phyloP scores from a whole-genome alignment of 2,797 vertebrate genomes.

The Echeneis naucrates region DNA sequence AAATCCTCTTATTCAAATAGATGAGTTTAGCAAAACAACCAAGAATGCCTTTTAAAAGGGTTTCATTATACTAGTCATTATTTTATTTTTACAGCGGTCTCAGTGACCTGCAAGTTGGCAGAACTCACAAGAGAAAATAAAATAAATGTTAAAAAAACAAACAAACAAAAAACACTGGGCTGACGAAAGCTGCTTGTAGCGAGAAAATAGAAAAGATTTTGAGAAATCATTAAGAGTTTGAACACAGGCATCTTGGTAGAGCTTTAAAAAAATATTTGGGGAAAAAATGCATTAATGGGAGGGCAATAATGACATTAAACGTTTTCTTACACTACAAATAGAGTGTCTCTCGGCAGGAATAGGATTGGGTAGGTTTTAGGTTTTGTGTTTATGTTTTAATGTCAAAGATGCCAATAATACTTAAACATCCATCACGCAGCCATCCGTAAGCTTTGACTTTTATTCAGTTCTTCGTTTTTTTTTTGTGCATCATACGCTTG shows the following conservation, averaged over 20 bases:
- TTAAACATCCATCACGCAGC: background rate
- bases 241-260: background rate
- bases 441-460: constrained; percentile 9
- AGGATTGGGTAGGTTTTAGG: background rate
- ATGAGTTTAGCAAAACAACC: too few species aligned
- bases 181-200: too few species aligned
- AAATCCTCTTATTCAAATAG: too few species aligned
- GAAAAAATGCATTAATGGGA: background rate
- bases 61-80: too few species aligned
- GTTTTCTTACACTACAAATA: background rate
- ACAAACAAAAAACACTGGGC: too few species aligned
- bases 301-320: background rate
- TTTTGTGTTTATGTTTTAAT: constrained; percentile 3
- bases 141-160: too few species aligned
- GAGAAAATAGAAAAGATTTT: background rate
- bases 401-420: background rate
- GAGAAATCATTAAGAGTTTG: background rate
- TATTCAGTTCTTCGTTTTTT: background rate
- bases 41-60: too few species aligned
- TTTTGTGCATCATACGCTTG: too few species aligned
- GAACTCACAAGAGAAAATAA: too few species aligned
- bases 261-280: background rate
- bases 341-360: background rate
- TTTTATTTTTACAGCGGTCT: too few species aligned
- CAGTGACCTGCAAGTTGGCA: too few species aligned